A percentile compares a stretch with the other conserved stretches of the same genome.
Conservation (phyloP, 2,113 vertebrate genomes). For the Perca schrenkii region DNA sequence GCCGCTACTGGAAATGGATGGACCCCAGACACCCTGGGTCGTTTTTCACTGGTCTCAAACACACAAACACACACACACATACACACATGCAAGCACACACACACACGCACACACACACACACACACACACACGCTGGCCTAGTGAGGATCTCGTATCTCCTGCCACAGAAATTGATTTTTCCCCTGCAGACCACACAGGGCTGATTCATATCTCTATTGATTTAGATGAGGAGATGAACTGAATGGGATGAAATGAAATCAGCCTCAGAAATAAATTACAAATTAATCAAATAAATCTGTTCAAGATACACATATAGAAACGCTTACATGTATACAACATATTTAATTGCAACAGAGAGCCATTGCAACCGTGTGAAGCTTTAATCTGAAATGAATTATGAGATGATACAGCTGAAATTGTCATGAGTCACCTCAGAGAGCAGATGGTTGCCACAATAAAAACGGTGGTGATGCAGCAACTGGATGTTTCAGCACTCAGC, state of each 20-base stretch:
- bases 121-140: slow-evolving; percentile 12
- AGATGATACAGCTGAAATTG: slow-evolving; percentile 11
- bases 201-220: slow-evolving; percentile 79
- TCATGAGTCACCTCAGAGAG: slow-evolving; percentile 28
- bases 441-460: slow-evolving; percentile 23
- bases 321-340: slow-evolving; percentile 34
- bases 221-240: slow-evolving; percentile 75
- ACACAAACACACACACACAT: background rate
- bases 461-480: background rate
- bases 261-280: slow-evolving; percentile 64
- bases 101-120: slow-evolving; percentile 18
- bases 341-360: slow-evolving; percentile 10
- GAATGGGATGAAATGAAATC: slow-evolving; percentile 71
- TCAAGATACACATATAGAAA: slow-evolving; percentile 50
- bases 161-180: slow-evolving; percentile 72
- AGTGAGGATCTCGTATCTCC: slow-evolving; percentile 71
- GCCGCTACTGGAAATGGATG: slow-evolving; percentile 70
- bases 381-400: slow-evolving; percentile 48
- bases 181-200: slow-evolving; percentile 68
- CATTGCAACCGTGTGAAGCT: background rate
- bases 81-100: background rate
- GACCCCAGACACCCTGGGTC: slow-evolving; percentile 69
- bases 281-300: slow-evolving; percentile 67
- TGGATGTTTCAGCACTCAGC: slow-evolving; percentile 34
- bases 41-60: slow-evolving; percentile 64